Percentiles rank a stretch among this genome's conserved stretches.
phyloP scores from a whole-genome alignment of 2,797 vertebrate species.

The Acanthurus lineatus region DNA sequence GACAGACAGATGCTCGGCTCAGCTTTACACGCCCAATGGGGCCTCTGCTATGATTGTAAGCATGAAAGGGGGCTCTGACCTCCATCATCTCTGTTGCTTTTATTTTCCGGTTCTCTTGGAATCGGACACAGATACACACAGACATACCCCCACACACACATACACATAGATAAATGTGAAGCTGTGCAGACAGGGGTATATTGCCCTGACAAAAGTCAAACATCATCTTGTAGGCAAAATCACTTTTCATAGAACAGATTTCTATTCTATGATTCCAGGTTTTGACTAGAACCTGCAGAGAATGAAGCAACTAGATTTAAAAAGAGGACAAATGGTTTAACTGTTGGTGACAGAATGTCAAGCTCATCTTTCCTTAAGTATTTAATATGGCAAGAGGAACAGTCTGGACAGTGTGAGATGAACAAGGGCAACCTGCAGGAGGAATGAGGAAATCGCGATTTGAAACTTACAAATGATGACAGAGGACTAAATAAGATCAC shows the following conservation, averaged over 20 bases:
- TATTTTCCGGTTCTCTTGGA: conserved; percentile 82
- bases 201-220: conserved; percentile 74
- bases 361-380: conserved; percentile 50
- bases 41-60: conserved; percentile 83
- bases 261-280: conserved; percentile 56
- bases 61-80: conserved; percentile 86
- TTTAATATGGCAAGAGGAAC: conserved; percentile 57
- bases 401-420: conserved; percentile 45
- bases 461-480: conserved; percentile 24
- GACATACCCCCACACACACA: conserved; percentile 44
- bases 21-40: conserved; percentile 84
- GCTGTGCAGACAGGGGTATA: conserved; percentile 67
- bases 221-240: conserved; percentile 71
- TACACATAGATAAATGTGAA: conserved; percentile 67
- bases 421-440: conserved; percentile 46
- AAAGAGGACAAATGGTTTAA: conserved; percentile 58
- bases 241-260: conserved; percentile 65
- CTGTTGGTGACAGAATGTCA: conserved; percentile 58
- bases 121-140: conserved; percentile 76
- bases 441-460: conserved; percentile 1
- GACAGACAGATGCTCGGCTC: conserved; percentile 84
- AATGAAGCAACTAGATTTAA: conserved; percentile 38
- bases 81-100: conserved; percentile 84
- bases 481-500: conserved; percentile 18
- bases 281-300: conserved; percentile 71